A percentile compares a stretch with the other conserved stretches of the same genome.
phyloP scores from a whole-genome alignment of 1,140 invertebrate genomes.

The Goniozus legneri region DNA sequence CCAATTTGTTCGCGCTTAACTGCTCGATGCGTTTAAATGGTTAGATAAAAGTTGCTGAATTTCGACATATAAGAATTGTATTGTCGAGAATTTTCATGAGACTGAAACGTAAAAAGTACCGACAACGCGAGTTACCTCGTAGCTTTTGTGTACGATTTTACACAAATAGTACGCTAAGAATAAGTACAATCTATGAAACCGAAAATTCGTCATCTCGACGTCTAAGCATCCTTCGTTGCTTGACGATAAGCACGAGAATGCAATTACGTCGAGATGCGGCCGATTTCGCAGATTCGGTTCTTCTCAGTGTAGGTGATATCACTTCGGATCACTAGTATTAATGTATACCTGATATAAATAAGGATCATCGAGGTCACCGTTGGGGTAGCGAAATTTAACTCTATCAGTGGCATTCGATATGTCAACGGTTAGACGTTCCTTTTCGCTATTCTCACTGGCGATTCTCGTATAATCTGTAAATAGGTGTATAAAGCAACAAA shows the following conservation, averaged over 20 bases:
- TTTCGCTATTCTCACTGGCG: conserved; percentile 3
- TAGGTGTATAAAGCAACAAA: conserved; percentile 45
- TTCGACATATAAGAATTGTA: too few species aligned
- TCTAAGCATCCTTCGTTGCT: too few species aligned
- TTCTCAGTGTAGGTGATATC: background rate
- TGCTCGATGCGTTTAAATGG: too few species aligned
- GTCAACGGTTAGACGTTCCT: too few species aligned
- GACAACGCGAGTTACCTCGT: conserved; percentile 48
- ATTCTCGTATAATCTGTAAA: conserved; percentile 30
- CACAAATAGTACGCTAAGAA: conserved; percentile 23
- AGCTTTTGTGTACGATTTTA: conserved; percentile 50
- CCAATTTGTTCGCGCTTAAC: too few species aligned
- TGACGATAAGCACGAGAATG: too few species aligned
- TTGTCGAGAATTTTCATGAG: conserved; percentile 42
- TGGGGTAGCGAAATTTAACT: too few species aligned
- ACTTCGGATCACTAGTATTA: conserved; percentile 43
- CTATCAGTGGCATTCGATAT: too few species aligned
- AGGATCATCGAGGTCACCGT: conserved; percentile 27
- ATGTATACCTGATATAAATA: conserved; percentile 31
- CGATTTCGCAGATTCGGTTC: too few species aligned
- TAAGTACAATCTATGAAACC: too few species aligned
- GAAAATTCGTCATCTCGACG: too few species aligned
- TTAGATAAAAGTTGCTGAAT: conserved; percentile 14
- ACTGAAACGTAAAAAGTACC: conserved; percentile 51
- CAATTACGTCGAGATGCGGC: too few species aligned